phyloP scores from a whole-genome alignment of 2,888 invertebrate species.

The Marasmarcha lunaedactyla region DNA sequence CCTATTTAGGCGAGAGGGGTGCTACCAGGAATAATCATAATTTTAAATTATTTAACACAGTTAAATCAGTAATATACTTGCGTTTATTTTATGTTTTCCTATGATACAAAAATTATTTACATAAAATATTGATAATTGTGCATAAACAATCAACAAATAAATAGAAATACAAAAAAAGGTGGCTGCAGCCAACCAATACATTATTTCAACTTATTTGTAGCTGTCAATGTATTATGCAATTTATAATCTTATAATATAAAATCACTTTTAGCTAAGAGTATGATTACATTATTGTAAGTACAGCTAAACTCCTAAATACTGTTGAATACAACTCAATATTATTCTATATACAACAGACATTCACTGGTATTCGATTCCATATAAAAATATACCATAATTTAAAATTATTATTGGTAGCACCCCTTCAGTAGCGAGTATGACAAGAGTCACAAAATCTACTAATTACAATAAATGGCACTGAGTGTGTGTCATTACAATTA shows the following conservation, averaged over 20 bases:
- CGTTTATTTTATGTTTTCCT: conserved; percentile 71
- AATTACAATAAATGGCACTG: conserved; percentile 70
- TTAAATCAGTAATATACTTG: conserved; percentile 67
- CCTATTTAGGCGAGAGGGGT: conserved; percentile 69
- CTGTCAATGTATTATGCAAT: conserved; percentile 67
- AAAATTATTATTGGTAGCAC: conserved; percentile 72
- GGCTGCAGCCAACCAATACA: conserved; percentile 62
- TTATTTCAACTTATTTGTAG: conserved; percentile 57
- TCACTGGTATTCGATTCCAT: conserved; percentile 67
- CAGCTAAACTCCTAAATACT: conserved; percentile 65
- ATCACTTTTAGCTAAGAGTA: conserved; percentile 69
- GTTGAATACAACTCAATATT: conserved; percentile 63
- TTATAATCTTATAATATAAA: conserved; percentile 63
- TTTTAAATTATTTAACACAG: conserved; percentile 68
- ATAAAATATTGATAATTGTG: conserved; percentile 72
- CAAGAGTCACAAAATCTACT: conserved; percentile 69
- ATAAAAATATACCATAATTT: conserved; percentile 68
- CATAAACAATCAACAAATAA: conserved; percentile 73
- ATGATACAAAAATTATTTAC: conserved; percentile 72
- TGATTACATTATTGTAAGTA: conserved; percentile 66
- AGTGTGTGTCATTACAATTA: conserved; percentile 52
- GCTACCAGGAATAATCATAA: conserved; percentile 72
- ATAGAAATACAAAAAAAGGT: conserved; percentile 68
- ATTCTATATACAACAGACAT: conserved; percentile 61
- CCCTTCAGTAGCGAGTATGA: conserved; percentile 72